Evolutionary conservation across 2,113 vertebrate species (phyloP).

Genomic region (Cyanocitta stelleri): DNA sequence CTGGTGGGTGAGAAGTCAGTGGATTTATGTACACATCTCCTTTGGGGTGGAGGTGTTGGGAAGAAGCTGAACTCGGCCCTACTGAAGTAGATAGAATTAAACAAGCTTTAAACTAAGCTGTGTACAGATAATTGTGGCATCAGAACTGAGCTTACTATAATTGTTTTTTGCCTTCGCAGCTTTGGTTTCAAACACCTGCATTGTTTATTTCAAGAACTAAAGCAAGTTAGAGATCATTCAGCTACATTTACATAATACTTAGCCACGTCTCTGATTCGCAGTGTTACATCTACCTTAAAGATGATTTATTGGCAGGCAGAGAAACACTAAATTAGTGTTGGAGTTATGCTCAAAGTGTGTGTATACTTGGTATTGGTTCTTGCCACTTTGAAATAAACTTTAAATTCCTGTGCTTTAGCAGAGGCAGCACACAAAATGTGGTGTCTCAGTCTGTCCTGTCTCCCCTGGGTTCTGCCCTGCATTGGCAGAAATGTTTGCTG

Average conservation of each 20-base stretch:
- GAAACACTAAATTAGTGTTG: neutral
- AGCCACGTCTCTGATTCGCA: neutral
- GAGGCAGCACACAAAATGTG: neutral
- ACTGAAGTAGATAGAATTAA: neutral
- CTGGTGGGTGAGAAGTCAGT: neutral
- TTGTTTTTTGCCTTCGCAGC: neutral
- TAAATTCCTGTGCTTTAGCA: neutral
- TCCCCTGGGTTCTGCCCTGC: neutral
- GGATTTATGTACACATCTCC: fast-evolving
- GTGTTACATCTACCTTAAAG: neutral
- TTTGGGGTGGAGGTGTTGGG: neutral
- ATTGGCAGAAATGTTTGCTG: neutral
- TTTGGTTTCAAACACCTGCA: neutral
- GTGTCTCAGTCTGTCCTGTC: neutral
- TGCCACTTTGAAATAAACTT: neutral
- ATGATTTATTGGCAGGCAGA: neutral
- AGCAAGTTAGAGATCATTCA: neutral
- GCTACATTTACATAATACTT: neutral
- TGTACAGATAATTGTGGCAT: neutral
- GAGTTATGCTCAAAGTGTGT: neutral
- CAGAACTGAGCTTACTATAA: neutral
- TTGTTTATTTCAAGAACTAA: neutral
- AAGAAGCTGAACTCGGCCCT: neutral
- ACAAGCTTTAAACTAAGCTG: neutral
- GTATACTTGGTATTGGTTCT: neutral